Evolutionary conservation across 2,888 invertebrate species (phyloP).

Genomic region (Rhamphomyia laevipes): DNA sequence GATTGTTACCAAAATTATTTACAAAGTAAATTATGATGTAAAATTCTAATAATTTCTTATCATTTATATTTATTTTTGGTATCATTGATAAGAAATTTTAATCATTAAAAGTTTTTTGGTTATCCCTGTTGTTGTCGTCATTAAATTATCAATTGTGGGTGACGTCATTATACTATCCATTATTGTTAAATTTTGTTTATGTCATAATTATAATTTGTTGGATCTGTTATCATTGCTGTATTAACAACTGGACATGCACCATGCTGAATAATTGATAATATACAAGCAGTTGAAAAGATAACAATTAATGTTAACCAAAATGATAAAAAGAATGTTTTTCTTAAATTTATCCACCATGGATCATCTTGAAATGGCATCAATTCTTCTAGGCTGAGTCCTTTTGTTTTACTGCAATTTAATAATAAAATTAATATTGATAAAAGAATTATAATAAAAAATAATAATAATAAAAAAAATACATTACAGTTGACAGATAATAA

Average conservation of each 20-base stretch:
- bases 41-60: too few species aligned
- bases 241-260: conserved; percentile 11
- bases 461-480: not conserved
- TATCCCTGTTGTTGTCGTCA: too few species aligned
- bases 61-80: too few species aligned
- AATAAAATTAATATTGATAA: conserved; percentile 1
- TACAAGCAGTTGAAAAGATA: conserved; percentile 39
- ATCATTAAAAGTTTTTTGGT: too few species aligned
- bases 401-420: conserved; percentile 22
- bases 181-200: not conserved
- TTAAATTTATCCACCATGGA: conserved; percentile 41
- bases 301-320: conserved; percentile 42
- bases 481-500: not conserved
- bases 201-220: not conserved
- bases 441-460: too few species aligned
- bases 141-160: not conserved
- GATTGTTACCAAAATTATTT: too few species aligned
- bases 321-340: conserved; percentile 37
- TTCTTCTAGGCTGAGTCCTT: conserved; percentile 40
- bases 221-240: conserved; percentile 7
- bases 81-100: too few species aligned
- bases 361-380: conserved; percentile 38
- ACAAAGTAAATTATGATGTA: too few species aligned
- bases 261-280: conserved; percentile 28
- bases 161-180: not conserved